Conservation (phyloP, 2,888 invertebrate genomes). For the Pseudanteris insignis region DNA sequence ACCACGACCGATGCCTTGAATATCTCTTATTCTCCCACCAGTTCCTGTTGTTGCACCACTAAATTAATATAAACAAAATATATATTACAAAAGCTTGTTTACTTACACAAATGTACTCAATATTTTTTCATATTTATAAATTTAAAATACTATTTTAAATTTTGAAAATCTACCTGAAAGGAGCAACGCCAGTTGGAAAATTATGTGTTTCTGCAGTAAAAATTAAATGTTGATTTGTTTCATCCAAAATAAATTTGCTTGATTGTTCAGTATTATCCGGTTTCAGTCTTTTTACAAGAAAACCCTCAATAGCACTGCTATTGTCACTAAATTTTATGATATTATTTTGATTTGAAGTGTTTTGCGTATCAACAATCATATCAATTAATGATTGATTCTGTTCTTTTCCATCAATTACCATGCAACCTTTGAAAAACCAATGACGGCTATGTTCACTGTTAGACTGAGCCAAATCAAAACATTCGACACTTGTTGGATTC, state of each 20-base stretch:
- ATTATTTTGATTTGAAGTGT: conserved; percentile 87
- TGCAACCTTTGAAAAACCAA: conserved; percentile 95
- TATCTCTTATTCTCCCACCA: conserved; percentile 93
- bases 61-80: conserved; percentile 13
- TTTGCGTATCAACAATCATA: conserved; percentile 92
- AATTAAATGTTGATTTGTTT: conserved; percentile 83
- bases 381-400: conserved; percentile 86
- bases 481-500: conserved; percentile 96
- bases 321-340: conserved; percentile 98
- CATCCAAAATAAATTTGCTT: conserved; percentile 69
- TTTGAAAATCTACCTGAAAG: conserved; percentile 77
- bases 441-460: conserved; percentile 98
- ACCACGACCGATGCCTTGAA: conserved; percentile 94
- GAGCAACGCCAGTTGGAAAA: conserved; percentile 96
- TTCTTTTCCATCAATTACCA: conserved; percentile 83
- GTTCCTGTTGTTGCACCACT: conserved; percentile 98
- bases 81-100: too few relatives aligned
- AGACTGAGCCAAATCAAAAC: conserved; percentile 97
- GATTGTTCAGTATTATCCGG: conserved; percentile 76
- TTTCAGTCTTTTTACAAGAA: conserved; percentile 74
- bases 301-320: conserved; percentile 93
- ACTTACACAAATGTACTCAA: too few relatives aligned
- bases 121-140: too few relatives aligned
- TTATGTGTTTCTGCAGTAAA: conserved; percentile 99
- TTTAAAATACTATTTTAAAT: neutral